Evolutionary conservation across 2,888 invertebrate genomes (phyloP).

Genomic region (Ennomos fuscantarius): DNA sequence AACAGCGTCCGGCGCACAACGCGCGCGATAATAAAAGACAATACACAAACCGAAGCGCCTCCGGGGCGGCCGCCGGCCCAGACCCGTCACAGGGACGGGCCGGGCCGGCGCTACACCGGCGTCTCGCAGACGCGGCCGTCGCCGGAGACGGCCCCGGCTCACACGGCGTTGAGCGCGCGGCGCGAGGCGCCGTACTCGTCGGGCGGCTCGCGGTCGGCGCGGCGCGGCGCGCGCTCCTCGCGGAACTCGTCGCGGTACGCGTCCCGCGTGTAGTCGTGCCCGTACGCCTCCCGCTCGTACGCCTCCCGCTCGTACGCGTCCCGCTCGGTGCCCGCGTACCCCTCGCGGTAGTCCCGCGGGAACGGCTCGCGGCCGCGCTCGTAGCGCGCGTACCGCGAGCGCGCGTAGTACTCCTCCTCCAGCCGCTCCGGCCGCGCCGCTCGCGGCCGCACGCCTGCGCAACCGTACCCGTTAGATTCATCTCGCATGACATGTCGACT

Average conservation of each 20-base stretch:
- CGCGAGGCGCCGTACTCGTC: slow-evolving; percentile 87
- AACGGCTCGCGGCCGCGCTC: slow-evolving; percentile 56
- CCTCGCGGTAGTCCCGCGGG: slow-evolving; percentile 50
- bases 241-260: slow-evolving; percentile 70
- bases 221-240: slow-evolving; percentile 72
- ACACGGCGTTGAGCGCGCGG: slow-evolving; percentile 90
- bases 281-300: slow-evolving; percentile 62
- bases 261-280: slow-evolving; percentile 65
- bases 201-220: slow-evolving; percentile 69
- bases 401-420: slow-evolving; percentile 82
- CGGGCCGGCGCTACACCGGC: slow-evolving; percentile 29
- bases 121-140: slow-evolving; percentile 36
- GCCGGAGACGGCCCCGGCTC: slow-evolving; percentile 50
- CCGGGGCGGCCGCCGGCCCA: slow-evolving; percentile 31
- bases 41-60: slow-evolving; percentile 35
- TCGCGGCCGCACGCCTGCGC: slow-evolving; percentile 72
- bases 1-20: slow-evolving; percentile 51
- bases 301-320: slow-evolving; percentile 56
- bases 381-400: slow-evolving; percentile 62
- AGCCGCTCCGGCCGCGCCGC: slow-evolving; percentile 83
- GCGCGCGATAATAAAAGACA: slow-evolving; percentile 46
- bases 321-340: slow-evolving; percentile 44
- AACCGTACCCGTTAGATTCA: not conserved
- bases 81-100: slow-evolving; percentile 22
- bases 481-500: not conserved